These are phyloP conservation scores for Tonatia bakeri DNA, from an alignment of 2,113 vertebrate genomes.

Conservation along the genomic window DNA sequence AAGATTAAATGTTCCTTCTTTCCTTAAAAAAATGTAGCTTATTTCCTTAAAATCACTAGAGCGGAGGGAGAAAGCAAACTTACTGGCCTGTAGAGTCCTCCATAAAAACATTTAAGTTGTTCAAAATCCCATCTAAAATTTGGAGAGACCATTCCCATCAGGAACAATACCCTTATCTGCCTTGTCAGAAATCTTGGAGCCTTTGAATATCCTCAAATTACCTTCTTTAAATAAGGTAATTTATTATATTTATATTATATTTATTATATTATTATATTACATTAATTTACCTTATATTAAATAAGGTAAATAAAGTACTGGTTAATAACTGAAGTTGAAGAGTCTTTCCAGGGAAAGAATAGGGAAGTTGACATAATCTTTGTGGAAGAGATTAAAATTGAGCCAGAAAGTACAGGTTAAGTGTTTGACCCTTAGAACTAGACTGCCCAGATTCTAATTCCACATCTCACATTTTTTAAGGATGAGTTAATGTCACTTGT, in stretches of 20 bases:
- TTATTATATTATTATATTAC: too few relatives aligned
- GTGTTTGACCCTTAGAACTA: not conserved
- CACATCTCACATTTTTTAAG: not conserved
- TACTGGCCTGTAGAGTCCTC: not conserved
- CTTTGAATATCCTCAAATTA: not conserved
- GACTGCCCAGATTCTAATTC: not conserved
- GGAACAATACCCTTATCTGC: not conserved
- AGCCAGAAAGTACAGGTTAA: not conserved
- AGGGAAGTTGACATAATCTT: not conserved
- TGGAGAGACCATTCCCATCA: not conserved
- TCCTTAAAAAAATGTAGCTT: slow-evolving; percentile 4
- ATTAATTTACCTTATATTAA: too few relatives aligned
- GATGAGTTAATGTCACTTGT: not conserved
- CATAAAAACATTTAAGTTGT: not conserved
- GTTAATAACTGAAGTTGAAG: not conserved
- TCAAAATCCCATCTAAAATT: not conserved
- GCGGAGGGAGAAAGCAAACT: not conserved
- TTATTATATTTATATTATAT: too few relatives aligned
- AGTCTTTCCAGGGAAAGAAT: not conserved
- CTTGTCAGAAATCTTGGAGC: not conserved
- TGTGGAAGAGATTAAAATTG: not conserved
- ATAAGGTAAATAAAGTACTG: too few relatives aligned
- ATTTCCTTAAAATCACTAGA: not conserved
- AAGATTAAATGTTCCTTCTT: slow-evolving; percentile 67
- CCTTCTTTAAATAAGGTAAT: not conserved